Conservation (phyloP, 2,113 vertebrate species). For the Mystacornis crossleyi region DNA sequence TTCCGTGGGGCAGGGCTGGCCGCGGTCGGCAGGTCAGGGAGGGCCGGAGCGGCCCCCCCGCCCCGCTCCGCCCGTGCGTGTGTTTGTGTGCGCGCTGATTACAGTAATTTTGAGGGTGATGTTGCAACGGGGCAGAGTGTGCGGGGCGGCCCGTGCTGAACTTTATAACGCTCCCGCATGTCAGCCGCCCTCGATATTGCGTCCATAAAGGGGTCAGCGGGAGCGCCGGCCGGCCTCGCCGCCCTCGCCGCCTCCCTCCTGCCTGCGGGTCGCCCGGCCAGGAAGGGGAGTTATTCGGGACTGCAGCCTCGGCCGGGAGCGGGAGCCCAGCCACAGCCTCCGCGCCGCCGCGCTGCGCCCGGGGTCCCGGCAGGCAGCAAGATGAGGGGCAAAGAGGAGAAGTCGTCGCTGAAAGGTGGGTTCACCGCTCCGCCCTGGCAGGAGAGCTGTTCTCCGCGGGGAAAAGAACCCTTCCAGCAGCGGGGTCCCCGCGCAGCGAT, state of each 20-base stretch:
- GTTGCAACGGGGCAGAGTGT: conserved; percentile 66
- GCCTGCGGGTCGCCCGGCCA: conserved; percentile 12
- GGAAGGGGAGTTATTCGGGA: conserved; percentile 5
- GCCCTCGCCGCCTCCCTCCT: conserved; percentile 27
- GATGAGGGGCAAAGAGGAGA: conserved; percentile 75
- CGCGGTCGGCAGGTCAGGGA: not conserved
- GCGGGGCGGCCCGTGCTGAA: conserved; percentile 67
- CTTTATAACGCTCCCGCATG: conserved; percentile 74
- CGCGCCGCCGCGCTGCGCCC: not conserved
- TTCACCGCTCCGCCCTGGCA: not conserved
- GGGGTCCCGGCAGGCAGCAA: conserved; percentile 16
- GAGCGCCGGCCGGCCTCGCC: not conserved
- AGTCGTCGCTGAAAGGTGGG: conserved; percentile 79
- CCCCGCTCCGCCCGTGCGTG: not conserved
- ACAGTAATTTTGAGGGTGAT: conserved; percentile 69
- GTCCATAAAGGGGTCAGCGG: conserved; percentile 49
- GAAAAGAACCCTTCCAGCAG: too few species aligned
- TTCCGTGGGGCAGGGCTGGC: not conserved
- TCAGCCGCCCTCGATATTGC: conserved; percentile 63
- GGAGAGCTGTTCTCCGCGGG: not conserved
- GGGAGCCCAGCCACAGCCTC: not conserved
- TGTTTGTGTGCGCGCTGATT: conserved; percentile 14
- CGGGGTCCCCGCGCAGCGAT: not conserved
- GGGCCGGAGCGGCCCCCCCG: not conserved
- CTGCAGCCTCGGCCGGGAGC: not conserved